These are phyloP conservation scores for Hystrix cristata DNA, from an alignment of 2,113 vertebrate species.

Conservation along the genomic window DNA sequence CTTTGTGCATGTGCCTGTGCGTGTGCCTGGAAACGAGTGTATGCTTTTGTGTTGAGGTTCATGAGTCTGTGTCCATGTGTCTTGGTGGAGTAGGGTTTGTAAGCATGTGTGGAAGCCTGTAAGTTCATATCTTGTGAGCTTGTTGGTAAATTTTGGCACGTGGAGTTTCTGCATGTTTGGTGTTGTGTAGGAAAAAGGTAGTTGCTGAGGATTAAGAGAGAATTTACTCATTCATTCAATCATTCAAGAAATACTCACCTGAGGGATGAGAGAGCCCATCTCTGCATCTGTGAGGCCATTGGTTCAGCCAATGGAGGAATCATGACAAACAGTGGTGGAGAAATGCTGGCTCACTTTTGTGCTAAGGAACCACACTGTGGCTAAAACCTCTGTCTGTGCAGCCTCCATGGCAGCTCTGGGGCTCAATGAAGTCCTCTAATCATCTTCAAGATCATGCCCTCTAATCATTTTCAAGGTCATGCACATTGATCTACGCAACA, in stretches of 20 bases:
- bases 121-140: neutral
- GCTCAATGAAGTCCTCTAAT: neutral
- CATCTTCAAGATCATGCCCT: too few species aligned
- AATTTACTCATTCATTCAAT: neutral
- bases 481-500: neutral
- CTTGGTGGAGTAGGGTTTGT: neutral
- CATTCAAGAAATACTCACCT: constrained; percentile 11
- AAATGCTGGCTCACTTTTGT: neutral
- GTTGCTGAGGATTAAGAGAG: neutral
- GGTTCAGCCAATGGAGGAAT: neutral
- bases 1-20: neutral
- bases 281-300: neutral
- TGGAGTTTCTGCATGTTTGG: neutral
- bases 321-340: neutral
- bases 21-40: neutral
- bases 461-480: neutral
- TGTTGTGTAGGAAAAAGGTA: constrained; percentile 1
- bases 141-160: neutral
- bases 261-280: neutral
- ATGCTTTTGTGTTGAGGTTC: neutral
- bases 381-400: neutral
- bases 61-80: neutral
- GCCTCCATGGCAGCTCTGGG: neutral
- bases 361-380: neutral
- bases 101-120: neutral